Conservation (phyloP, 2,888 invertebrate genomes). For the Archaeoteleia sp. region DNA sequence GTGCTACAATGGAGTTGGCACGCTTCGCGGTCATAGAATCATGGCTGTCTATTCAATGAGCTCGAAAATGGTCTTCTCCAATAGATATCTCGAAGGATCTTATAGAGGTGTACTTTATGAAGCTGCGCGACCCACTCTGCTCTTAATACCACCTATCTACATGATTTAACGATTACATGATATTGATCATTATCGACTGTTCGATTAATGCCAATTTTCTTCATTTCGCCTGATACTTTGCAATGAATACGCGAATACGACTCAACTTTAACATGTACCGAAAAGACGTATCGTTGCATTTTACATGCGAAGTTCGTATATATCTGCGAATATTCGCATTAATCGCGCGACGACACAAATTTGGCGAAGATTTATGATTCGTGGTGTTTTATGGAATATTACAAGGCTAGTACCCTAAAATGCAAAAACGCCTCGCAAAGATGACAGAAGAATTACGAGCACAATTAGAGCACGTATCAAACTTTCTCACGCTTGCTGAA, state of each 20-base stretch:
- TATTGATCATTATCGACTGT: constrained; percentile 51
- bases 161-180: constrained; percentile 59
- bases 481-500: constrained; percentile 48
- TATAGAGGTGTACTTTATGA: constrained; percentile 69
- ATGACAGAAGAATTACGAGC: constrained; percentile 39
- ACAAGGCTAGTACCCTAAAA: constrained; percentile 12
- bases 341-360: constrained; percentile 3
- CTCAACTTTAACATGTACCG: too few relatives aligned
- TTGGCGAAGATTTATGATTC: constrained; percentile 23
- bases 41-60: constrained; percentile 75
- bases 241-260: constrained; percentile 4
- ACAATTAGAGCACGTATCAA: constrained; percentile 43
- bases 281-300: too few relatives aligned
- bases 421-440: constrained; percentile 29
- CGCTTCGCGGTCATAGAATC: constrained; percentile 74
- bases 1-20: constrained; percentile 74
- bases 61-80: constrained; percentile 74
- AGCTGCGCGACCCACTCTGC: constrained; percentile 64
- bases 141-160: constrained; percentile 63
- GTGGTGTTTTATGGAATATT: constrained; percentile 10
- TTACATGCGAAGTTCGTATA: too few relatives aligned
- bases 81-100: constrained; percentile 70
- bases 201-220: constrained; percentile 39
- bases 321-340: too few relatives aligned
- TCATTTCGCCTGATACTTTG: constrained; percentile 8